phyloP scores from a whole-genome alignment of 2,888 invertebrate genomes.

The Euproctis similis region DNA sequence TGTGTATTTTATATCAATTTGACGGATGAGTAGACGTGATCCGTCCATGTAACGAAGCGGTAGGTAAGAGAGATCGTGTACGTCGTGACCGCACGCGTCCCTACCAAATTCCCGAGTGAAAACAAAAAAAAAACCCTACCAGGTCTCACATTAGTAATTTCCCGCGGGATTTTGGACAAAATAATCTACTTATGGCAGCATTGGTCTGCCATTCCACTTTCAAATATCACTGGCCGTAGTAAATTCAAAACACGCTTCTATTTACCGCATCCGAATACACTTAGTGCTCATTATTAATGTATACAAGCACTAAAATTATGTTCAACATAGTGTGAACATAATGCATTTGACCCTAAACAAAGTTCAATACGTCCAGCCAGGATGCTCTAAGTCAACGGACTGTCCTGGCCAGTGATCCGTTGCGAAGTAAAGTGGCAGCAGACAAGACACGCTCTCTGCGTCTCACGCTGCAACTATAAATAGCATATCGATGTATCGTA shows the following conservation, averaged over 20 bases:
- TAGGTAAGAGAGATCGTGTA: conserved; percentile 39
- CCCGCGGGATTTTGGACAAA: conserved; percentile 33
- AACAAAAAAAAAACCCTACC: no score
- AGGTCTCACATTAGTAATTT: conserved; percentile 42
- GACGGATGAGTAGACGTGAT: no score
- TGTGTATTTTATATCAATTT: no score
- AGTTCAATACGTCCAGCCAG: conserved; percentile 28
- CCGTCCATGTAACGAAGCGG: conserved; percentile 13
- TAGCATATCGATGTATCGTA: no score
- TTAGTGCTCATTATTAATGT: no score
- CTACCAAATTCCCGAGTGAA: conserved; percentile 59
- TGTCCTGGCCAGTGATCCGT: conserved; percentile 42
- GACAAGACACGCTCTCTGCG: conserved; percentile 43
- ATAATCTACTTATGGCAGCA: conserved; percentile 28
- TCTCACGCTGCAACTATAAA: conserved; percentile 20
- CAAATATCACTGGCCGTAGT: no score
- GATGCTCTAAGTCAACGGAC: conserved; percentile 38
- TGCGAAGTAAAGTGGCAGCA: conserved; percentile 35
- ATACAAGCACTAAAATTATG: no score
- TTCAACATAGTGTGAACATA: no score
- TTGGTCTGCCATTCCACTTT: conserved; percentile 15
- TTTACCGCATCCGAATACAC: no score
- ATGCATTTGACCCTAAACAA: conserved; percentile 31
- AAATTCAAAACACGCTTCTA: no score
- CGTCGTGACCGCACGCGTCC: conserved; percentile 56